A percentile compares a stretch with the other conserved stretches of the same genome.
Conservation (phyloP, 2,113 vertebrate genomes). For the Trachemys scripta region DNA sequence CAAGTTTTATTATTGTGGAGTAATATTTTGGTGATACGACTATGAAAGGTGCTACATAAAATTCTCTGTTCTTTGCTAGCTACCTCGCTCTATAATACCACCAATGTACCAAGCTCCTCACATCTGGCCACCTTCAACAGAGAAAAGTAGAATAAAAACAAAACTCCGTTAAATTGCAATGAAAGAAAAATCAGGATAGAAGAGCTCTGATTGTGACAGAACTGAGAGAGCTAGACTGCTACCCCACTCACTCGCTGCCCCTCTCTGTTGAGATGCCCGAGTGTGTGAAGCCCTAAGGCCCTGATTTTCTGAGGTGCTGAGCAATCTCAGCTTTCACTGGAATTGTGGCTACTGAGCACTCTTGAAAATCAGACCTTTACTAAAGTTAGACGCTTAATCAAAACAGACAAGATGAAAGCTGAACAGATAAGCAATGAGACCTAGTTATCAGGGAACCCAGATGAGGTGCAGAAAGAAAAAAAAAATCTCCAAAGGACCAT, state of each 20-base stretch:
- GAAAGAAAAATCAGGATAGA: not conserved
- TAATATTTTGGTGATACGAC: not conserved
- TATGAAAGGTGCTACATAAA: not conserved
- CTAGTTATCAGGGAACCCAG: not conserved
- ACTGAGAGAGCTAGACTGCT: not conserved
- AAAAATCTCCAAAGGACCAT: not conserved
- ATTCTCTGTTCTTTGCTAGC: not conserved
- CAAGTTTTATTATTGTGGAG: not conserved
- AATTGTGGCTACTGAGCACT: not conserved
- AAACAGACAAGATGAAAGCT: not conserved
- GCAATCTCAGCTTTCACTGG: not conserved
- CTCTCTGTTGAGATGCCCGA: not conserved
- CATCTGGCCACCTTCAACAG: not conserved
- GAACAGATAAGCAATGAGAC: not conserved
- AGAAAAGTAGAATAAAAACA: not conserved
- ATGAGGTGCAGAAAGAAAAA: not conserved
- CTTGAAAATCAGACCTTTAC: not conserved
- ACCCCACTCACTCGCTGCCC: not conserved
- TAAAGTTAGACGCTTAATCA: not conserved
- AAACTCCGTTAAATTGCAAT: not conserved
- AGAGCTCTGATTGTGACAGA: accelerated
- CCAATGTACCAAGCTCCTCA: not conserved
- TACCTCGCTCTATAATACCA: not conserved
- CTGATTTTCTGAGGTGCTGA: not conserved
- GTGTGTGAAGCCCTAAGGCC: not conserved